Percentiles rank a stretch among this genome's conserved stretches.
phyloP scores from a whole-genome alignment of 1,140 invertebrate species.

The Ptiloglossa arizonensis region DNA sequence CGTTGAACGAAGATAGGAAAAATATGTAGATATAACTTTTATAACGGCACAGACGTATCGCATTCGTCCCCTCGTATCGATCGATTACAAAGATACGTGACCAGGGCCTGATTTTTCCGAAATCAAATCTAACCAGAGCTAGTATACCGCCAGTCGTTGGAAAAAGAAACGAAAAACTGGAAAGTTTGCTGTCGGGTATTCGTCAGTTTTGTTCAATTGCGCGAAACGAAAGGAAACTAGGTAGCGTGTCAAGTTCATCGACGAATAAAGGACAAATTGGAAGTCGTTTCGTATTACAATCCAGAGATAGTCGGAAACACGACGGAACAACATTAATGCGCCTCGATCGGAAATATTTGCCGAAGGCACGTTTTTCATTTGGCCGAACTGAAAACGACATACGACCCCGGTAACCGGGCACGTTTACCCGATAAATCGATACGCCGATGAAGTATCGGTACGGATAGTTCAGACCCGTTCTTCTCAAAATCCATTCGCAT shows the following conservation, averaged over 20 bases:
- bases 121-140: background rate
- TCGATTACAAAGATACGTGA: conserved; percentile 63
- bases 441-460: conserved; percentile 44
- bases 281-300: background rate
- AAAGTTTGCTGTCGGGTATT: background rate
- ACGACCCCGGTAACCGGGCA: background rate
- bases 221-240: background rate
- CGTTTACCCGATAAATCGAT: conserved; percentile 59
- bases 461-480: conserved; percentile 4
- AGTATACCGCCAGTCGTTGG: background rate
- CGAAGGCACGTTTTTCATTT: conserved; percentile 50
- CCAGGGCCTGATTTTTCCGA: conserved; percentile 3
- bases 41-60: conserved; percentile 47
- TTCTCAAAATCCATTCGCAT: background rate
- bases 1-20: too few relatives aligned
- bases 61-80: conserved; percentile 60
- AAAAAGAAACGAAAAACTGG: background rate
- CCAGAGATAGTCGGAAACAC: background rate
- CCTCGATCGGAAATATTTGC: conserved; percentile 46
- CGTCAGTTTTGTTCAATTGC: too few relatives aligned
- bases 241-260: background rate
- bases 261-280: background rate
- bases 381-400: conserved; percentile 35
- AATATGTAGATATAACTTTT: conserved; percentile 49
- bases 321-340: conserved; percentile 27